A percentile compares a stretch with the other conserved stretches of the same genome.
Evolutionary conservation across 2,888 invertebrate species (phyloP).

Genomic region (Morpho achilles): DNA sequence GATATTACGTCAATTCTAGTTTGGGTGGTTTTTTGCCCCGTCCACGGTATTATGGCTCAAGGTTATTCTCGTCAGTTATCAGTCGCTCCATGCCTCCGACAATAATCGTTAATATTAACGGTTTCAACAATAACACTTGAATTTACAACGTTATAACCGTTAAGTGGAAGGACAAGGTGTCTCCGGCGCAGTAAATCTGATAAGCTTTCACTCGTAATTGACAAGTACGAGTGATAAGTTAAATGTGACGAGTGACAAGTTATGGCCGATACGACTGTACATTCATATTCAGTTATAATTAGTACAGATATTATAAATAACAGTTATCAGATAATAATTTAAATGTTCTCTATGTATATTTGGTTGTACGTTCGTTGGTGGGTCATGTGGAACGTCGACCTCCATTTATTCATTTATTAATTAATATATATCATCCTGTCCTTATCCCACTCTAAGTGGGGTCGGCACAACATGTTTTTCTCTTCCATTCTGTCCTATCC

Average conservation of each 20-base stretch:
- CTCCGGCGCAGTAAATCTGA: conserved; percentile 39
- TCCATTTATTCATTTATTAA: too few relatives aligned
- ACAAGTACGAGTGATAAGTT: conserved; percentile 28
- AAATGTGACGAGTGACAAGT: conserved; percentile 9
- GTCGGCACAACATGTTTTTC: too few relatives aligned
- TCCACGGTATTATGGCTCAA: conserved; percentile 24
- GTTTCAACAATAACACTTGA: conserved; percentile 60
- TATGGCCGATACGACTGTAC: conserved; percentile 5
- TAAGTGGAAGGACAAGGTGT: conserved; percentile 58
- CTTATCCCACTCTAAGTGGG: too few relatives aligned
- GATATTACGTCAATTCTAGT: background rate
- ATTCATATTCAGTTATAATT: conserved; percentile 9
- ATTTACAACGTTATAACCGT: conserved; percentile 59
- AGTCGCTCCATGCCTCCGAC: conserved; percentile 40
- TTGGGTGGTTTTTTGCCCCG: conserved; percentile 19
- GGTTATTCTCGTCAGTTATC: conserved; percentile 44
- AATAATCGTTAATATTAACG: conserved; percentile 66
- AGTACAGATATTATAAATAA: background rate
- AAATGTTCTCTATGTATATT: too few relatives aligned
- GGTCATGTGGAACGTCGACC: too few relatives aligned
- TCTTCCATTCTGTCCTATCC: too few relatives aligned
- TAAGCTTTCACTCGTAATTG: conserved; percentile 35
- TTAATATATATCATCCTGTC: too few relatives aligned
- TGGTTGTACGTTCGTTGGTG: too few relatives aligned
- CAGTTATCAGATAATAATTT: too few relatives aligned